These are phyloP conservation scores for Drosophila nikananu DNA, from an alignment of 1,140 invertebrate species.

Conservation along the genomic window DNA sequence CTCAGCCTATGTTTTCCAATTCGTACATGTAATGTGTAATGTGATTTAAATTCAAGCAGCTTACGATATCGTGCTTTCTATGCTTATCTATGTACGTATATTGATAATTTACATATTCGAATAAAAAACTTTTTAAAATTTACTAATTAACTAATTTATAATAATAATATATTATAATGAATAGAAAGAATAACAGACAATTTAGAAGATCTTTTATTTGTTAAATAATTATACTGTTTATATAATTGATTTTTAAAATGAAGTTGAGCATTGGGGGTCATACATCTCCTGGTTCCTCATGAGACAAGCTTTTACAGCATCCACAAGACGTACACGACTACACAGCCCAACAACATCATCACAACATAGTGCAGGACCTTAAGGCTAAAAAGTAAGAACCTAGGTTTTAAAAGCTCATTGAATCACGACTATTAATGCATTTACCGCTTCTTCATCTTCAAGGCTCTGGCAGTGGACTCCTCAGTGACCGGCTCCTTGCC, in stretches of 20 bases:
- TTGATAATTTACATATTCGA: background rate
- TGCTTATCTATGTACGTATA: background rate
- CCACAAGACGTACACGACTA: background rate
- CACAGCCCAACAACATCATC: background rate
- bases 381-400: background rate
- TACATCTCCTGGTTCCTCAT: background rate
- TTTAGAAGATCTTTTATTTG: too few species aligned
- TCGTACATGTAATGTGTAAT: conserved; percentile 34
- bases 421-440: background rate
- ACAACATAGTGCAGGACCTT: background rate
- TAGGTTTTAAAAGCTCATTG: background rate
- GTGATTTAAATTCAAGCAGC: conserved; percentile 27
- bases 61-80: too few species aligned
- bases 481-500: conserved; percentile 88
- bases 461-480: conserved; percentile 86
- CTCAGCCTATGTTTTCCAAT: conserved; percentile 50
- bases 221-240: too few species aligned
- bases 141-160: too few species aligned
- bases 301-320: background rate
- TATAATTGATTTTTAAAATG: background rate
- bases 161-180: too few species aligned
- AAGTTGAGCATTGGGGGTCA: background rate
- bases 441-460: conserved; percentile 3
- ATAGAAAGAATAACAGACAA: too few species aligned
- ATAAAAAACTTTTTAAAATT: background rate